A percentile compares a stretch with the other conserved stretches of the same genome.
These are phyloP conservation scores for Macrosiphum euphorbiae DNA, from an alignment of 2,888 invertebrate species.

Conservation along the genomic window DNA sequence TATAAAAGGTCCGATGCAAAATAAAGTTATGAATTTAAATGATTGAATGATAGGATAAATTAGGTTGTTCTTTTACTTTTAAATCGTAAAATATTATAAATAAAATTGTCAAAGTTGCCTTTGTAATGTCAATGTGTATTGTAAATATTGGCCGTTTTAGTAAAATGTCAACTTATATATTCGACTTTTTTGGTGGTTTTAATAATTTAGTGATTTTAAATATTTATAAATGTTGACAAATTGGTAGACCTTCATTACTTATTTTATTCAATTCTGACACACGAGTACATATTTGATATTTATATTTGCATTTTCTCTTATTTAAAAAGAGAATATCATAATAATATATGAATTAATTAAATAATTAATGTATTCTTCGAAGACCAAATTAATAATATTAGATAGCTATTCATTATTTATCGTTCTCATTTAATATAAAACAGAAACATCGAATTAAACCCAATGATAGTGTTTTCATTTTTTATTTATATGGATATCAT, in stretches of 20 bases:
- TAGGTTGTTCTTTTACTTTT: background rate
- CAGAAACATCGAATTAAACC: background rate
- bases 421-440: background rate
- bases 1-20: background rate
- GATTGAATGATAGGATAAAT: background rate
- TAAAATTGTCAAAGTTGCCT: background rate
- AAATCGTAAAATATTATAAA: background rate
- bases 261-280: background rate
- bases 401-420: background rate
- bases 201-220: background rate
- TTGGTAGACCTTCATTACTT: background rate
- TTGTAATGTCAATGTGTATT: background rate
- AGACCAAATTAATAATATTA: background rate
- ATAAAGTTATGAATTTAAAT: background rate
- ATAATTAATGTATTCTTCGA: background rate
- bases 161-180: background rate
- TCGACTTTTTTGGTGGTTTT: background rate
- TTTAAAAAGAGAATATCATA: background rate
- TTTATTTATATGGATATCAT: background rate
- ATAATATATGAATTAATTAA: background rate
- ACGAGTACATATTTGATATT: background rate
- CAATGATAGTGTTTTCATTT: background rate
- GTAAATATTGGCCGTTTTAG: background rate
- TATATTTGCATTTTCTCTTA: background rate
- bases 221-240: background rate